Evolutionary conservation across 2,888 invertebrate genomes (phyloP).

Genomic region (Mesorhabditis spiculigera): DNA sequence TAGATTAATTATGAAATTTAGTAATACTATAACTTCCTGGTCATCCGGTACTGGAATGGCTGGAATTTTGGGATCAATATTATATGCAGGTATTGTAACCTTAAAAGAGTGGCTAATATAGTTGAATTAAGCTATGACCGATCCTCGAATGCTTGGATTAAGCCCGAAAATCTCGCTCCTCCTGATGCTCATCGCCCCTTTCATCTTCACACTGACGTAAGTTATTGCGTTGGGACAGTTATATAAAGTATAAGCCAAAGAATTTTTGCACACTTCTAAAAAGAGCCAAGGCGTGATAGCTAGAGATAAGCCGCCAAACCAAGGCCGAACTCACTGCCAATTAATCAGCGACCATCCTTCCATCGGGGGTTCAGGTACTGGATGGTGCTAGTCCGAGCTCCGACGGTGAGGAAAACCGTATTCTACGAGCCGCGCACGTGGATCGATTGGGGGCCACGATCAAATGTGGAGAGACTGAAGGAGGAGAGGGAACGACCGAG

Average conservation of each 20-base stretch:
- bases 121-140: neutral
- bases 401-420: neutral
- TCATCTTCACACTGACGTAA: neutral
- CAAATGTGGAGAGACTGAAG: no score
- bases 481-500: no score
- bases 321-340: no score
- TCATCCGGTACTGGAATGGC: conserved; percentile 1
- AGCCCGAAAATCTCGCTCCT: neutral
- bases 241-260: no score
- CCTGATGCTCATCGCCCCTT: neutral
- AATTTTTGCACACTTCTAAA: no score
- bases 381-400: neutral
- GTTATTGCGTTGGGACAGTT: neutral
- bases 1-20: neutral
- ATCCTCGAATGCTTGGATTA: neutral
- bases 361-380: neutral
- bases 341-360: no score
- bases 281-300: no score
- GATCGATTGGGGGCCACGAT: neutral
- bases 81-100: conserved; percentile 1
- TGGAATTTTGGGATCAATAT: neutral
- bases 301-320: no score
- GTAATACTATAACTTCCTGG: neutral
- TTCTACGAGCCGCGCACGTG: neutral
- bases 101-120: neutral